Conservation (phyloP, 1,140 invertebrate genomes). For the Thaumatotibia leucotreta region DNA sequence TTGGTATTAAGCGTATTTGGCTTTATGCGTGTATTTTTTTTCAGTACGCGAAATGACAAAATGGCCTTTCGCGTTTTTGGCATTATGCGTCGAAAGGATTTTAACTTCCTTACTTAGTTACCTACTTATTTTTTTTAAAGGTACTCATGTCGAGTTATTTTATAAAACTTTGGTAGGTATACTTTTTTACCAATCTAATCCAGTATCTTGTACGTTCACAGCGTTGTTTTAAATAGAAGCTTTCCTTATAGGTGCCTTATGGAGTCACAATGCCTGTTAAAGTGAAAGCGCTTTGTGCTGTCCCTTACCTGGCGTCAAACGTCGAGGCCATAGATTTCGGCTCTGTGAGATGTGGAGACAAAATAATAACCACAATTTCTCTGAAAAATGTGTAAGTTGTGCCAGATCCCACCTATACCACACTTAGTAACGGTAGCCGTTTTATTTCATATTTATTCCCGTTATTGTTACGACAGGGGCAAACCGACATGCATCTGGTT, state of each 20-base stretch:
- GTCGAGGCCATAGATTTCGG: constrained; percentile 53
- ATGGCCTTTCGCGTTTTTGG: too few species aligned
- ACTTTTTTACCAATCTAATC: too few species aligned
- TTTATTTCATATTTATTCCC: background rate
- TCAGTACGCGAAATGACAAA: too few species aligned
- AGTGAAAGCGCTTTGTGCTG: constrained; percentile 59
- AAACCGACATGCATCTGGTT: constrained; percentile 67
- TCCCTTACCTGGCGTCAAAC: constrained; percentile 59
- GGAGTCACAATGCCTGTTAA: constrained; percentile 58
- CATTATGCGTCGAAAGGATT: too few species aligned
- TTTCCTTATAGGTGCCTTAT: constrained; percentile 48
- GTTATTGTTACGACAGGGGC: constrained; percentile 38
- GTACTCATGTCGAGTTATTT: too few species aligned
- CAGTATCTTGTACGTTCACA: too few species aligned
- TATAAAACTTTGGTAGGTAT: too few species aligned
- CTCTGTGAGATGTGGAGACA: constrained; percentile 61
- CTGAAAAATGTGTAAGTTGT: constrained; percentile 65
- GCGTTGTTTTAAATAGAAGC: too few species aligned
- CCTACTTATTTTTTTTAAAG: too few species aligned
- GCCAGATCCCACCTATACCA: background rate
- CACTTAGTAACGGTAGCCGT: background rate
- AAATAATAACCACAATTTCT: constrained; percentile 57
- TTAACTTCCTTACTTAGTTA: too few species aligned
- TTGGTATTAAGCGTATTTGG: too few species aligned
- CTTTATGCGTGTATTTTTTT: too few species aligned